Conservation (phyloP, 2,888 invertebrate genomes). For the Drosophila ustulata region DNA sequence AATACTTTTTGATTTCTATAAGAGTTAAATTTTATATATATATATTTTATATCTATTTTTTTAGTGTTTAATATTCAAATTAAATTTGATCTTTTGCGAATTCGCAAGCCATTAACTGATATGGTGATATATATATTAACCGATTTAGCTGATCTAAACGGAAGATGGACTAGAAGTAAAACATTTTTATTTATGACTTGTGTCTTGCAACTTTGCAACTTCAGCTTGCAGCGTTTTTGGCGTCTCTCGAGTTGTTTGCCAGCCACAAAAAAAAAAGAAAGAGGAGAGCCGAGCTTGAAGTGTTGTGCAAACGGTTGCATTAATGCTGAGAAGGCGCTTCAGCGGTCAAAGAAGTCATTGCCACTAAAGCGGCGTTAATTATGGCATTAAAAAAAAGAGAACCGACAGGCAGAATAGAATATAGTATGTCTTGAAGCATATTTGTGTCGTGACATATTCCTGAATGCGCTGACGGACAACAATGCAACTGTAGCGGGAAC, state of each 20-base stretch:
- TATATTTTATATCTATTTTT: no score
- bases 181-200: no score
- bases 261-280: constrained; percentile 39
- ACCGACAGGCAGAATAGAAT: background rate
- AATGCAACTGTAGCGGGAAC: constrained; percentile 6
- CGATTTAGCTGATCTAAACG: no score
- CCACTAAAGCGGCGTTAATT: constrained; percentile 50
- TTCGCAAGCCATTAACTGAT: no score
- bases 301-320: constrained; percentile 73
- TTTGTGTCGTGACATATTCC: constrained; percentile 23
- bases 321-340: constrained; percentile 52
- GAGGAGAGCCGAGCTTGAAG: constrained; percentile 45
- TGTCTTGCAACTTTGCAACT: constrained; percentile 4
- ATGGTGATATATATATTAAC: no score
- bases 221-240: background rate
- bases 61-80: no score
- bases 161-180: no score
- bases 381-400: constrained; percentile 27
- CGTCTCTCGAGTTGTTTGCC: background rate
- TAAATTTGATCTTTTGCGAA: no score
- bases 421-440: no score
- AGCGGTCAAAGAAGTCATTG: constrained; percentile 31
- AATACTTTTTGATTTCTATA: no score
- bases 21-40: no score
- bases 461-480: background rate